Base-by-base conservation (phyloP, 2,113 vertebrate genomes). In the Carlito syrichta region DNA sequence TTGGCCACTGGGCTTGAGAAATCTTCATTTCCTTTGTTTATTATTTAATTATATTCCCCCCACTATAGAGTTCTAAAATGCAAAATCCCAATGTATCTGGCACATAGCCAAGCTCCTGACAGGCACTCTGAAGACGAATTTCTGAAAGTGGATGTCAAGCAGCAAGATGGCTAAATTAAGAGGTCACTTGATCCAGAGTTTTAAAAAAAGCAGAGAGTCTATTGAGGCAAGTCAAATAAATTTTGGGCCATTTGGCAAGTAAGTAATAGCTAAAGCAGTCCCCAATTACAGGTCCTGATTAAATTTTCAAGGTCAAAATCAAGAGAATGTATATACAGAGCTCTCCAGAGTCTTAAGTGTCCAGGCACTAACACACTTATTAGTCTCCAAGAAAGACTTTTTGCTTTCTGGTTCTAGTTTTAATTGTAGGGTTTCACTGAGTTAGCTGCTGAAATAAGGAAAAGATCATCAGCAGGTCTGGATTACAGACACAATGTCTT, bases 221-320 rank as follows among this genome's bases (percentile, higher is more conserved):
- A 82, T 6, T 35, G 82, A 84, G 89, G 69, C 45, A 97, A 93
- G 95, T 76, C 79, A 89, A 94, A 86, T 96, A 86, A 93, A 63
- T 71, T 71, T 32, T 58, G 45, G 69, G 94, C 89, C 58, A 66
- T 63, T 95, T 95, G 93, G 92, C 62, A 96, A 94, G 40, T 54
- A 79, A 71, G 52, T 94, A 86, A 89, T 30, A 66, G 89, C 81
- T 91, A 86, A 94, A 92, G 89, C 30, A 83, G 85, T 77, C 45
- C 60, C 58, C 27, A 43, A 52, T 66, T 93, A 35, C 0, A 71
- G 63, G 38, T 86, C 43, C 52, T 86, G 69, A 94, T 92, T 60
- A 84, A 74, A 76, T 43, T 81, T 60, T 94, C 89, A 97, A 96
- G 89, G 96, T 94, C 92, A 97, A 91, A 95, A 66, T 35, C 60